Percentiles rank a stretch among this genome's conserved stretches.
phyloP scores from a whole-genome alignment of 1,140 invertebrate genomes.

The Papilio polyxenes region DNA sequence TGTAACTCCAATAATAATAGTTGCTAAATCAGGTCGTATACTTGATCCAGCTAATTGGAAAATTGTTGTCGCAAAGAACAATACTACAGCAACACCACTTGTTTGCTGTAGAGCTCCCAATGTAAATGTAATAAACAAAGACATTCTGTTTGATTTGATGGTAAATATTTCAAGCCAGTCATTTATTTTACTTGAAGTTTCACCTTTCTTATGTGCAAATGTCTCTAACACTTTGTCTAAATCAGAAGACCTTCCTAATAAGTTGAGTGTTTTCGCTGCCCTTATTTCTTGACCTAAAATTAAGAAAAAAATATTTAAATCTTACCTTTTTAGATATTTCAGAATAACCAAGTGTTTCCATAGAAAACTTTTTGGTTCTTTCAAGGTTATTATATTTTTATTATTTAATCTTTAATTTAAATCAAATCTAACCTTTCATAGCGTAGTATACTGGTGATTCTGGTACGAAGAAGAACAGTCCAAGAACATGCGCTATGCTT shows the following conservation, averaged over 20 bases:
- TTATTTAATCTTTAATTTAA: background rate
- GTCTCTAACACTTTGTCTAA: conserved; percentile 53
- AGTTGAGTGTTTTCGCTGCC: conserved; percentile 52
- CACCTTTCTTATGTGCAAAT: conserved; percentile 44
- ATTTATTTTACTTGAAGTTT: conserved; percentile 45
- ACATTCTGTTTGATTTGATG: conserved; percentile 58
- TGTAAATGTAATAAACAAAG: conserved; percentile 58
- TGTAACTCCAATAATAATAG: conserved; percentile 62
- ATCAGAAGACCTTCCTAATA: conserved; percentile 53
- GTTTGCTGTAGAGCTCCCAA: conserved; percentile 58
- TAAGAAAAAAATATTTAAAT: background rate
- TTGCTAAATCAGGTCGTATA: conserved; percentile 55
- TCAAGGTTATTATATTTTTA: no score
- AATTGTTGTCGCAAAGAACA: conserved; percentile 64
- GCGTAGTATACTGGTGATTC: conserved; percentile 60
- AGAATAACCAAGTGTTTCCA: background rate
- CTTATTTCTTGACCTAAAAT: conserved; percentile 53
- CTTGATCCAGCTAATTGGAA: conserved; percentile 60
- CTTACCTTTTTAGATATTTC: background rate
- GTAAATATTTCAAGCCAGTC: conserved; percentile 62
- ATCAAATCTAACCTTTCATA: conserved; percentile 54
- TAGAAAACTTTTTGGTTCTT: no score
- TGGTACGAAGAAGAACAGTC: conserved; percentile 53
- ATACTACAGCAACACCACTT: conserved; percentile 58
- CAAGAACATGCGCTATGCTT: conserved; percentile 46